Evolutionary conservation across 2,113 vertebrate genomes (phyloP), one percentile per base, ranked within the genome.

Genomic region (Electrona antarctica): DNA sequence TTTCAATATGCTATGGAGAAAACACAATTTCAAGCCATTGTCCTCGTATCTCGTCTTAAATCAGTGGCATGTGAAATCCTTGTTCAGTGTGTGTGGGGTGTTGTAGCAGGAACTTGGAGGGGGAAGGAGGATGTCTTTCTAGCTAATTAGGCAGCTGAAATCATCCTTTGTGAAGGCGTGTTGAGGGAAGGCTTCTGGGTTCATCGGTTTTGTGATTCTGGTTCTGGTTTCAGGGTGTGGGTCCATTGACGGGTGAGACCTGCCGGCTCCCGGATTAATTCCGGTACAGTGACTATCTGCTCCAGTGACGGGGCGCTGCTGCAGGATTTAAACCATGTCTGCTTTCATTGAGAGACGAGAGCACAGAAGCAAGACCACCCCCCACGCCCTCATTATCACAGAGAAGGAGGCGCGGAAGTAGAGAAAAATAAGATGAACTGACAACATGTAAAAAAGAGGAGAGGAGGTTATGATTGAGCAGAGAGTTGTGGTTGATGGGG

Each of bases 101-200:
- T 68, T 60, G 77, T 56, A 71, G 57, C 63, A 71, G 71, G 77
- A 80, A 83, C 71, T 74, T 71, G 79, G 73, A 80, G 79, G 78
- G 67, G 77, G 71, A 45, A 80, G 68, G 71, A 48, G 80, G 29
- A 13, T 13, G 12, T 75, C 62, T 84, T 90, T 84, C 85, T 77
- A 55, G 71, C 80, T 87, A 85, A 88, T 91, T 85, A 88, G 78
- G 82, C 82, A 84, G 85, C 80, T 89, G 85, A 88, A 86, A 85
- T 86, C 85, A 87, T 85, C 79, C 72, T 85, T 82, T 84, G 82
- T 89, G 86, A 88, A 83, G 66, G 74, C 75, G 65, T 7, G 2
- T 41, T 49, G 46, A 63, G 73, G 79, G 84, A 77, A 79, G 81
- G 79, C 80, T 85, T 86, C 60, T 73, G 82, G 87, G 85, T 87